A percentile compares a stretch with the other conserved stretches of the same genome.
Conservation (phyloP, 2,888 invertebrate species). For the Polymixis lichenea region DNA sequence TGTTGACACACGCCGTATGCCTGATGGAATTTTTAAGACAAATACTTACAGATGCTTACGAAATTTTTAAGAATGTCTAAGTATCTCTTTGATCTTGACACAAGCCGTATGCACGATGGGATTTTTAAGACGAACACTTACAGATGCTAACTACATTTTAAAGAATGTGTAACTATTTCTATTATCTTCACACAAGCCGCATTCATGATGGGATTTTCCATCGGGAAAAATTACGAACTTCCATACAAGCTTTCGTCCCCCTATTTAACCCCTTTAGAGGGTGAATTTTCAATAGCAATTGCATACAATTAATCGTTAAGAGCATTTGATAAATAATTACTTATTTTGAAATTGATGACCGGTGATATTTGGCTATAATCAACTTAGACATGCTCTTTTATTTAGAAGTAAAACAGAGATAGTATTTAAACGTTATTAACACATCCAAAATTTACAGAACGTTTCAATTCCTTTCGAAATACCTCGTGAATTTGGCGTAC, state of each 20-base stretch:
- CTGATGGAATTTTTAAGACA: no score
- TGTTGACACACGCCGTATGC: no score
- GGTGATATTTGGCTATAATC: neutral
- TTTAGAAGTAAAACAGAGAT: neutral
- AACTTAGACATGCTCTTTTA: neutral
- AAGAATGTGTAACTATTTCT: neutral
- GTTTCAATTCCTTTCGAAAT: conserved; percentile 4
- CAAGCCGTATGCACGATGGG: no score
- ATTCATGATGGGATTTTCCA: no score
- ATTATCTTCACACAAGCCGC: neutral
- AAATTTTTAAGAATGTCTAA: neutral
- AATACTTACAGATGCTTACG: neutral
- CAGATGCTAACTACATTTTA: neutral
- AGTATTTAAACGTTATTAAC: neutral
- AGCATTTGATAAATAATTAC: neutral
- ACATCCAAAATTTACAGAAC: neutral
- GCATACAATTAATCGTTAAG: neutral
- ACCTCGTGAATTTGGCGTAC: neutral
- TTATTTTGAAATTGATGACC: neutral
- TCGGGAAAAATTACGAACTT: no score
- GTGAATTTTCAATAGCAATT: no score
- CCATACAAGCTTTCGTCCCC: no score
- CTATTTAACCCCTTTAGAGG: no score
- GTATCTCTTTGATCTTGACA: neutral
- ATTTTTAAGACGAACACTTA: neutral